Conservation (phyloP, 1,140 invertebrate species). For the Bombus huntii region DNA sequence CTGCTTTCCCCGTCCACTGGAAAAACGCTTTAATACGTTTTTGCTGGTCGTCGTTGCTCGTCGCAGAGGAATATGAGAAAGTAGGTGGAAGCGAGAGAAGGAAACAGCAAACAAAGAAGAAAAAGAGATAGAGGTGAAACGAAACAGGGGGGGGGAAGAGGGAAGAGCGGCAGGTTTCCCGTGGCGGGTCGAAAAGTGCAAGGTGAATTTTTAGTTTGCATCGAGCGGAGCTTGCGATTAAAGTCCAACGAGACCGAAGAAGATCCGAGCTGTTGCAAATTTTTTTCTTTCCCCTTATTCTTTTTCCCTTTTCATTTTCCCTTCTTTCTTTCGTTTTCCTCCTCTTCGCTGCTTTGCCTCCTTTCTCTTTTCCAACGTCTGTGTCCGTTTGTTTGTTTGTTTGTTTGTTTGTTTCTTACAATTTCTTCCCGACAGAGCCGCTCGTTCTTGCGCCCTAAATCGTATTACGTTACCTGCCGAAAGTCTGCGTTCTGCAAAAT, state of each 20-base stretch:
- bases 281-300: neutral
- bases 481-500: neutral
- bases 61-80: conserved; percentile 15
- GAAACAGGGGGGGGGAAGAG: neutral
- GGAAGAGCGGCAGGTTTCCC: conserved; percentile 40
- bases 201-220: conserved; percentile 58
- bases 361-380: neutral
- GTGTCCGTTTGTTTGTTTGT: neutral
- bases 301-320: neutral
- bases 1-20: conserved; percentile 57
- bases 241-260: conserved; percentile 51
- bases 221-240: conserved; percentile 50
- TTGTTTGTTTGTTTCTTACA: neutral
- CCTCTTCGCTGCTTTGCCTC: too few relatives aligned
- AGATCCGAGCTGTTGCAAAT: conserved; percentile 25
- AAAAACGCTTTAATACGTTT: conserved; percentile 71
- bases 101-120: neutral
- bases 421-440: neutral
- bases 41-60: conserved; percentile 55
- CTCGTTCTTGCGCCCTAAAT: neutral
- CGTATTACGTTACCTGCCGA: neutral
- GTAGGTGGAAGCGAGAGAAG: neutral
- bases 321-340: neutral
- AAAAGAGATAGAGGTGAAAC: neutral
- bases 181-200: conserved; percentile 47